Base-by-base conservation (phyloP, 2,113 vertebrate genomes). In the Bufo bufo region DNA sequence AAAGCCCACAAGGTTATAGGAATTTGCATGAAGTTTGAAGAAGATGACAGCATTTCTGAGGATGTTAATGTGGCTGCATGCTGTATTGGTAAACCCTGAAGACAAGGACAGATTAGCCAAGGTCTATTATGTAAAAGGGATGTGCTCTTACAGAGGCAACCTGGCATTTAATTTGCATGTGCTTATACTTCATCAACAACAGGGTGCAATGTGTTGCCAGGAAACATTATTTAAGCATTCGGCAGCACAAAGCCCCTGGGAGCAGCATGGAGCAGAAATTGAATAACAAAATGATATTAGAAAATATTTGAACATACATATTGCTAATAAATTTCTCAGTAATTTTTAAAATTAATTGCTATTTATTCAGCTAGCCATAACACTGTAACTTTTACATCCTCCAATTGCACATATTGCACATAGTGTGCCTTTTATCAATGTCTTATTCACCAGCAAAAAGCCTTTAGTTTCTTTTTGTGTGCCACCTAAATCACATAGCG, bases 141-240 rank as follows among this genome's bases (percentile, higher is more conserved):
- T 85, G 69, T 85, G 66, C 69, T 85, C 66, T 85, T 85, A n/a
- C 83, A 59, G 52, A 56, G 23, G 50, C 66, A 85, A 85, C 69
- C 83, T 85, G 83, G 83, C 83, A 85, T 85, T 74, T 85, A 50
- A 85, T 85, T 85, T 85, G 83, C 83, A 85, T 85, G 17, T 74
- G 52, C 75, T 85, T 85, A 85, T 85, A 85, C 16, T 85, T 85
- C 74, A 85, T 85, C 83, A 85, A 85, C 83, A 85, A 85, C 83
- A 74, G 83, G 83, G 83, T 85, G 66, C 83, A 58, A 85, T 72
- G 83, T 85, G 83, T 74, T 85, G 83, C 83, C 66, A 85, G 83
- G 83, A 85, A 85, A 85, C 83, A 85, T 85, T 74, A 85, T 85
- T 85, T 85, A 85, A 85, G 83, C n/a, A 85, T 85, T 85, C 83